Evolutionary conservation across 2,113 vertebrate species (phyloP), one percentile per base, ranked within the genome.

Genomic region (Brachyhypopomus occidentalis): DNA sequence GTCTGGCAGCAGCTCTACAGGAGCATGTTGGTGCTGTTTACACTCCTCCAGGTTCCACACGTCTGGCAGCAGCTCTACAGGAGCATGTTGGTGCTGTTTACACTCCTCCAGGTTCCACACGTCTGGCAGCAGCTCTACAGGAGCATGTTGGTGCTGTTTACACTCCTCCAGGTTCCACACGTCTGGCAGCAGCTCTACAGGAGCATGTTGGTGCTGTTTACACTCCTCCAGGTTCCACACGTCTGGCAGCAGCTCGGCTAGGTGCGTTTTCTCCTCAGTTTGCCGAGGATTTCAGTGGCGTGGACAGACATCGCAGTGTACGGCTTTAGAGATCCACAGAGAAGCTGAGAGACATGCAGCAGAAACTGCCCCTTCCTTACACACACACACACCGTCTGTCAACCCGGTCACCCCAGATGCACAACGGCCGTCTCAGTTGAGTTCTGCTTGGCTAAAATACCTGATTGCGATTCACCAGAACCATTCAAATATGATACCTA

Each of bases 391-490:
- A 73, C 52, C 9, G 8, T 52, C 45, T 2, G 2, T 92, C 91
- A 90, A 90, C 94, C 92, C 93, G 90, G 91, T 93, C 90, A 91
- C 89, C 93, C 91, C 91, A 93, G 95, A 91, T 94, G 95, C 94
- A 95, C 94, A 94, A 95, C 94, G 92, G 90, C 91, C 92, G 93
- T 92, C 94, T 93, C 93, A 92, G 95, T 75, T 77, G 72, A 84
- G 94, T 89, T 94, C 90, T 92, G 92, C 95, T 96, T 95, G 96
- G 95, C 96, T 96, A 96, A 97, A 98, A 96, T 95, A 97, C 95
- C 96, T 98, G 95, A 97, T 99, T 98, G 96, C 92, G 92, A 98
- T 98, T 98, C 96, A 93, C 84, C 90, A 92, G 93, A 94, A 95
- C 93, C 94, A 94, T 94, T 96, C 92, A 90, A 94, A 95, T 94